Evolutionary conservation across 2,888 invertebrate species (phyloP).

Genomic region (Craniophora ligustri): DNA sequence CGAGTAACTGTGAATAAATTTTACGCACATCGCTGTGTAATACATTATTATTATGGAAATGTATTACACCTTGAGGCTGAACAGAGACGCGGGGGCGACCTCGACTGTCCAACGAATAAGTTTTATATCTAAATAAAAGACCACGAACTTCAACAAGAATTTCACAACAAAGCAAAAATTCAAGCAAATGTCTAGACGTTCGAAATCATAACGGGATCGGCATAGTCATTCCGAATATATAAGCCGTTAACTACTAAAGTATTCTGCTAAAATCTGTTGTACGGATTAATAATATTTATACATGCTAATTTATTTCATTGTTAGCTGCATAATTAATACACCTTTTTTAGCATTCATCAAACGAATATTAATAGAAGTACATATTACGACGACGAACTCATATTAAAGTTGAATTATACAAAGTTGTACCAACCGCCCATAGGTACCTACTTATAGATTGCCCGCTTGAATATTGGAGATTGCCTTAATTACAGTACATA

Average conservation of each 20-base stretch:
- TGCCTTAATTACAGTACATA: conserved; percentile 4
- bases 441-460: background rate
- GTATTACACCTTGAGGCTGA: conserved; percentile 56
- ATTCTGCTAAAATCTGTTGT: background rate
- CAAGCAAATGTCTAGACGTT: conserved; percentile 2
- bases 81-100: conserved; percentile 52
- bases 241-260: conserved; percentile 1
- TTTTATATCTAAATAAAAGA: conserved; percentile 24
- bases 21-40: conserved; percentile 60
- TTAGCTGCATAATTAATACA: background rate
- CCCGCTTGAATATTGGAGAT: background rate
- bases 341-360: conserved; percentile 9
- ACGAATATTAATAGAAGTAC: background rate
- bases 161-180: conserved; percentile 3
- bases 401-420: background rate
- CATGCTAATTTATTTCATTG: conserved; percentile 13
- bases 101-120: conserved; percentile 45
- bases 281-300: conserved; percentile 5
- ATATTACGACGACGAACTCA: background rate
- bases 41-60: conserved; percentile 65
- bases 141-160: conserved; percentile 1
- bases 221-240: conserved; percentile 9
- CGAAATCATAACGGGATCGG: background rate
- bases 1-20: conserved; percentile 67
- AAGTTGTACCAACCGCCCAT: background rate